Evolutionary conservation across 2,888 invertebrate species (phyloP).

Genomic region (Prosopocoilus inquinatus): DNA sequence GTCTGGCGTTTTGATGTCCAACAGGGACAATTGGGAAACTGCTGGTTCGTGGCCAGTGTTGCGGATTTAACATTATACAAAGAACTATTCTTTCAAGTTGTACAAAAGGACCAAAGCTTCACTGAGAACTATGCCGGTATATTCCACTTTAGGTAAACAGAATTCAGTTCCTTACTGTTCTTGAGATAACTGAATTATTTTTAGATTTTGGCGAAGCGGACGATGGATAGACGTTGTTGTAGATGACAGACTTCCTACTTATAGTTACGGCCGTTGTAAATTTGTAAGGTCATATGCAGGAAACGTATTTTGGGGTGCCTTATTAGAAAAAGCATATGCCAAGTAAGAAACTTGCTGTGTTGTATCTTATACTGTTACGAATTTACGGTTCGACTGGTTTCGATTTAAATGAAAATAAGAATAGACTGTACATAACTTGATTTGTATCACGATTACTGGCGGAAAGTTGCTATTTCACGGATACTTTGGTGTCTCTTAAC

Average conservation of each 20-base stretch:
- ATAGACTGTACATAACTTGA: too few species aligned
- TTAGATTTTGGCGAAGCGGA: constrained; percentile 91
- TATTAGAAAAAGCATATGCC: constrained; percentile 93
- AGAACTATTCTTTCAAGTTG: constrained; percentile 88
- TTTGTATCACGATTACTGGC: too few species aligned
- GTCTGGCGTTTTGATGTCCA: constrained; percentile 97
- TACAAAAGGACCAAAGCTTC: constrained; percentile 94
- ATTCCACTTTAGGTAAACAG: constrained; percentile 82
- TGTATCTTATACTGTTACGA: too few species aligned
- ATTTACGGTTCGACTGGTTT: too few species aligned
- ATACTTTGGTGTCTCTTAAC: too few species aligned
- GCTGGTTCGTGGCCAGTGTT: constrained; percentile 94
- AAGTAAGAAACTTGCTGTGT: constrained; percentile 57
- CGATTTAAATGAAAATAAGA: too few species aligned
- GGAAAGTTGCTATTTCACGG: too few species aligned
- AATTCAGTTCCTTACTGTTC: not conserved
- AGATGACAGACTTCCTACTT: constrained; percentile 88
- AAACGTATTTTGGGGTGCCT: constrained; percentile 95
- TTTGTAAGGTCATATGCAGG: constrained; percentile 84
- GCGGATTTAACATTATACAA: constrained; percentile 88
- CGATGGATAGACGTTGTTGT: constrained; percentile 91
- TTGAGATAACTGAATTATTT: constrained; percentile 17
- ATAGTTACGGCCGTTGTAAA: constrained; percentile 75
- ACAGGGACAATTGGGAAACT: constrained; percentile 95
- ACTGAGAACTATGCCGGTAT: constrained; percentile 91